A percentile compares a stretch with the other conserved stretches of the same genome.
These are phyloP conservation scores for Manis javanica DNA, from an alignment of 2,797 vertebrate species.

Conservation along the genomic window DNA sequence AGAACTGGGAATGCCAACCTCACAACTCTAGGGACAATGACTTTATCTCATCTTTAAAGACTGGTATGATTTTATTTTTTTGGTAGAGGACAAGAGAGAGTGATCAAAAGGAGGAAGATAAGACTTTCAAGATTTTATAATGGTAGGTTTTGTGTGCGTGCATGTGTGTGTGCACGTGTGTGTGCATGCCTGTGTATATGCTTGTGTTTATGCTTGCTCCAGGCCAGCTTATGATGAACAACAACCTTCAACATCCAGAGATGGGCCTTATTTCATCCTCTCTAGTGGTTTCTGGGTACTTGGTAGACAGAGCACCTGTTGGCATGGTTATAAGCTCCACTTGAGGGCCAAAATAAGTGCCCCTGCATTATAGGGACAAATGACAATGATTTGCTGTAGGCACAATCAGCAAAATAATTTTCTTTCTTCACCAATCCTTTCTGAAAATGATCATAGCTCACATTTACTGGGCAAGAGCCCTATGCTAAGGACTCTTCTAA, in stretches of 20 bases:
- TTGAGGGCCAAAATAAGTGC: background rate
- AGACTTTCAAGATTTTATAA: background rate
- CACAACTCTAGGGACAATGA: background rate
- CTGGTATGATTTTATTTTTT: background rate
- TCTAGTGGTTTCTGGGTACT: background rate
- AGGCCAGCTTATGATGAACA: background rate
- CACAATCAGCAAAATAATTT: background rate
- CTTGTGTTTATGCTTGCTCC: background rate
- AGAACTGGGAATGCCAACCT: background rate
- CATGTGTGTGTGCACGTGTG: background rate
- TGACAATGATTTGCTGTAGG: background rate
- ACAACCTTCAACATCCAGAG: background rate
- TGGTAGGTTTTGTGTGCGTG: background rate
- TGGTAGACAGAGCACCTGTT: background rate
- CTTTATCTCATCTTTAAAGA: background rate
- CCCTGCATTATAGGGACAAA: background rate
- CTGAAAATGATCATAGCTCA: background rate
- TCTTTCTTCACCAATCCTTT: background rate
- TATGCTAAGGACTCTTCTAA: background rate
- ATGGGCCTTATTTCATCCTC: background rate
- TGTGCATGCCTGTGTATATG: background rate
- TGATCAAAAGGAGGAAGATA: constrained; percentile 28
- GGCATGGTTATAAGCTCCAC: background rate
- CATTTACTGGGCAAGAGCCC: background rate
- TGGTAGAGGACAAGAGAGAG: background rate